Conservation (phyloP, 1,140 invertebrate genomes). For the Pemphigus obesinymphae region DNA sequence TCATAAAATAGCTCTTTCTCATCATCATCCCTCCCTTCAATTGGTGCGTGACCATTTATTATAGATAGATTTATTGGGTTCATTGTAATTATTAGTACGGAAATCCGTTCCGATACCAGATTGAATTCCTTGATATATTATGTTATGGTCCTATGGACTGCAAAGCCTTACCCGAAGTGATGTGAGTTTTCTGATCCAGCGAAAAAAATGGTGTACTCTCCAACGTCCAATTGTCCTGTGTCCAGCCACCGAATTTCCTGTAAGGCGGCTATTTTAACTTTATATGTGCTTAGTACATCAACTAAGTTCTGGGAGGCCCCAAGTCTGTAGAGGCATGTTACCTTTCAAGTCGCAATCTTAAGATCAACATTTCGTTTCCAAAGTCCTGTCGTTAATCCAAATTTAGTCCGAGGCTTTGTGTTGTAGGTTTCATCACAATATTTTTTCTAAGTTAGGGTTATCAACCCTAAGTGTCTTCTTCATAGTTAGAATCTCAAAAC, state of each 20-base stretch:
- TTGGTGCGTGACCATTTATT: no score
- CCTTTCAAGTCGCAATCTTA: background rate
- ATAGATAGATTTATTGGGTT: no score
- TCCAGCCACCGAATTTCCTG: background rate
- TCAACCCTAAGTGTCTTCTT: no score
- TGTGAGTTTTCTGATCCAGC: no score
- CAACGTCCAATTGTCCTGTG: background rate
- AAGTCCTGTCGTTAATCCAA: background rate
- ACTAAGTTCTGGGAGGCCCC: background rate
- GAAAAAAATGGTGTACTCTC: background rate
- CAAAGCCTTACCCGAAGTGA: no score
- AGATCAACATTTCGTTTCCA: background rate
- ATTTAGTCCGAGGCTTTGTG: background rate
- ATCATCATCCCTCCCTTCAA: no score
- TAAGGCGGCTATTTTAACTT: background rate
- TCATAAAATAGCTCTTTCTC: no score
- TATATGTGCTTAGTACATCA: background rate
- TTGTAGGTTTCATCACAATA: background rate
- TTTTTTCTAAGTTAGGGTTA: background rate
- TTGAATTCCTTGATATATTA: no score
- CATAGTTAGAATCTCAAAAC: no score
- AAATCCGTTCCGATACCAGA: no score
- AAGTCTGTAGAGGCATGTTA: background rate
- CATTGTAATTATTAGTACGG: no score
- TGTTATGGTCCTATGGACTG: no score